Percentiles rank a stretch among this genome's conserved stretches.
These are phyloP conservation scores for Tubulanus polymorphus DNA, from an alignment of 2,888 invertebrate species.

Conservation along the genomic window DNA sequence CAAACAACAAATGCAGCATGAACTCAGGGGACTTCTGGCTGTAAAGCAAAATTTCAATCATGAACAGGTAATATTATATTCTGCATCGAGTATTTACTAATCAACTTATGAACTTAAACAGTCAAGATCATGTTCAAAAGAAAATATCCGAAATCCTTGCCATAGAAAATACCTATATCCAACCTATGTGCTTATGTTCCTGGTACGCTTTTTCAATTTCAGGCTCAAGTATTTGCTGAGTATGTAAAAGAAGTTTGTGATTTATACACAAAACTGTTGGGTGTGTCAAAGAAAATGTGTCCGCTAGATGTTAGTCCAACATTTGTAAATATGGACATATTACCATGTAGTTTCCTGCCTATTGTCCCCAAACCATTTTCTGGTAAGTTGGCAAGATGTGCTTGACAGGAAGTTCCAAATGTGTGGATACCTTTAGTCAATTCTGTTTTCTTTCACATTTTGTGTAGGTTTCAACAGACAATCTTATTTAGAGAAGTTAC, in stretches of 20 bases:
- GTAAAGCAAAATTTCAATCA: background rate
- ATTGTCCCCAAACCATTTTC: background rate
- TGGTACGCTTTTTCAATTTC: too few relatives aligned
- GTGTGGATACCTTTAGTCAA: too few relatives aligned
- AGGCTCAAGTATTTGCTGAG: background rate
- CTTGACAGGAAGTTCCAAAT: too few relatives aligned
- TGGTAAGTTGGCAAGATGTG: too few relatives aligned
- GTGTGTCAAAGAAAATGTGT: background rate
- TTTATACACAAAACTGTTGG: background rate
- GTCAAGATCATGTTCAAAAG: too few relatives aligned
- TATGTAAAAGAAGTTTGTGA: background rate
- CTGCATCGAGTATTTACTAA: too few relatives aligned
- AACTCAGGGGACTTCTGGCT: background rate
- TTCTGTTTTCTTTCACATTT: too few relatives aligned
- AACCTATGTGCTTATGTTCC: too few relatives aligned
- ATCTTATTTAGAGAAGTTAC: background rate
- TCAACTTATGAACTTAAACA: too few relatives aligned
- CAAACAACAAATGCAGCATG: background rate
- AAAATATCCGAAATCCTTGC: too few relatives aligned
- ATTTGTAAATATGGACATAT: background rate
- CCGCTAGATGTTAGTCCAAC: background rate
- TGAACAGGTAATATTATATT: conserved; percentile 1
- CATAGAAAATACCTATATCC: too few relatives aligned
- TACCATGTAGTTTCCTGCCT: background rate
- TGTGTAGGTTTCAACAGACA: background rate